Base-by-base conservation (phyloP, 2,888 invertebrate species). In the Psylliodes chrysocephalus region DNA sequence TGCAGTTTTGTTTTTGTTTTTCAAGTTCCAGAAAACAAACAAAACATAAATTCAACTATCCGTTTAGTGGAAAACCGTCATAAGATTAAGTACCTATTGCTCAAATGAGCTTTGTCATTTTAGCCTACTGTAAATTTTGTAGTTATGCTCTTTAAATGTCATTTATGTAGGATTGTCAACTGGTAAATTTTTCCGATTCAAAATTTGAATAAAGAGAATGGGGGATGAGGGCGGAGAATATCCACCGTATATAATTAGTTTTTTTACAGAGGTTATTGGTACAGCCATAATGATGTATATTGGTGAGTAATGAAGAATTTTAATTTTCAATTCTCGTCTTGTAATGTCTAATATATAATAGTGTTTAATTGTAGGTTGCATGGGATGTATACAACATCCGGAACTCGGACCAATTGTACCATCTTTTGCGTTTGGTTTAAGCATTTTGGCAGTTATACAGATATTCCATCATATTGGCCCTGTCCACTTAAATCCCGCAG, bases 401-500 rank as follows among this genome's bases (percentile, higher is more conserved):
- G 38, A 42, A 1, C 6, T 66, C 7, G 70, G 70, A 14, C 71
- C 71, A 1, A 12, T 61, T n/a, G 35, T 68, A 17, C 66, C 70
- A 22, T 55, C 67, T 2, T 60, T 67, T 44, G 14, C 66, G 6
- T 71, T 71, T 46, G 71, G 56, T 8, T 35, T 67, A 8, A 53
- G 59, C 2, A 54, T 70, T 18, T 47, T 66, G 33, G 56, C 63
- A 5, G 38, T 54, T 1, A 15, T 71, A 12, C 68, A 70, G 40
- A 64, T 60, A 7, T 61, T 67, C 17, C 55, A 30, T 6, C 67
- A 68, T 25, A 38, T 66, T 15, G 63, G 62, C 14, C 65, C 67
- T 2, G 51, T 60, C 7, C 70, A 71, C 18, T 47, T 71, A 0
- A 71, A 71, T 44, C 71, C 71, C n/a, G 67, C 47, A 10, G 65